These are phyloP conservation scores for Anhinga anhinga DNA, from an alignment of 2,113 vertebrate species.

Conservation along the genomic window DNA sequence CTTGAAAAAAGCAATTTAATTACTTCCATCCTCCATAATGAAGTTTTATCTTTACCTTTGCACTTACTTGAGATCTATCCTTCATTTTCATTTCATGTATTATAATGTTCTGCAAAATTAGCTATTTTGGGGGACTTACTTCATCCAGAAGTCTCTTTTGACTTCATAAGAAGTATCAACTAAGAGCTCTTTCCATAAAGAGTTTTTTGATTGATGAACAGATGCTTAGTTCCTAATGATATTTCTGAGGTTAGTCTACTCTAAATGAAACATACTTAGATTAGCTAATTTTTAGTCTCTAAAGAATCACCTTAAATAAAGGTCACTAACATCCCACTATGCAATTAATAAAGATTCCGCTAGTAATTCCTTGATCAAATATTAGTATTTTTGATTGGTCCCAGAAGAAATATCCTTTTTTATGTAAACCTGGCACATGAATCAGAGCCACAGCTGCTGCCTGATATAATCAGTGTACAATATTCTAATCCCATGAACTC, in stretches of 20 bases:
- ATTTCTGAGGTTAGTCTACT: slow-evolving; percentile 35
- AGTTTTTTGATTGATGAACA: slow-evolving; percentile 38
- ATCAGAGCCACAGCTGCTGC: slow-evolving; percentile 57
- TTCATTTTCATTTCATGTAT: not conserved
- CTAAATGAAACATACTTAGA: slow-evolving; percentile 38
- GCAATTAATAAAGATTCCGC: slow-evolving; percentile 58
- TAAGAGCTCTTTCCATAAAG: not conserved
- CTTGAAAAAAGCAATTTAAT: not conserved
- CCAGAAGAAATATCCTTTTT: slow-evolving; percentile 54
- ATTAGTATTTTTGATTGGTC: slow-evolving; percentile 66
- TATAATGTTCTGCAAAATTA: not conserved
- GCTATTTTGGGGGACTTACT: not conserved
- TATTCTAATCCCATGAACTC: slow-evolving; percentile 57
- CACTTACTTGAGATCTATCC: not conserved
- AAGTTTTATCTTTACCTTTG: not conserved
- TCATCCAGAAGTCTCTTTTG: not conserved
- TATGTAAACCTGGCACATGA: slow-evolving; percentile 51
- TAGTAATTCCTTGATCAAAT: slow-evolving; percentile 59
- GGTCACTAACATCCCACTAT: slow-evolving; percentile 10
- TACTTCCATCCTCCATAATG: not conserved
- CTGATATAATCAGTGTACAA: slow-evolving; percentile 52
- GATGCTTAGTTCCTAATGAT: not conserved
- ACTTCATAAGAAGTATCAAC: not conserved
- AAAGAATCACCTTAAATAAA: slow-evolving; percentile 51
- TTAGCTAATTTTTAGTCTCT: slow-evolving; percentile 23